A percentile compares a stretch with the other conserved stretches of the same genome.
phyloP scores from a whole-genome alignment of 1,140 invertebrate genomes.

The Tigriopus japonicus region DNA sequence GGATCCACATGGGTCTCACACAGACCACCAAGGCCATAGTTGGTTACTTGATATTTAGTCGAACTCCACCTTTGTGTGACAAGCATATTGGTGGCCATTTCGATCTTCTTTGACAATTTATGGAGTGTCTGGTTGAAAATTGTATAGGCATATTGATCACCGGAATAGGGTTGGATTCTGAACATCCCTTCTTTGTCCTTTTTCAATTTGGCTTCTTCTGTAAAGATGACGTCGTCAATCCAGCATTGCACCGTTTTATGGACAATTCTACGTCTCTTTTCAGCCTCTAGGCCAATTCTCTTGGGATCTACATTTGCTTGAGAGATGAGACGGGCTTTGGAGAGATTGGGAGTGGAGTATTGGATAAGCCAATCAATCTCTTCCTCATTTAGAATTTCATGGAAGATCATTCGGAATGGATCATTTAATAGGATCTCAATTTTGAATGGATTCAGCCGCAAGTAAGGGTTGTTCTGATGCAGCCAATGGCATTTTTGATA shows the following conservation, averaged over 20 bases:
- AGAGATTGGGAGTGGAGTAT: neutral
- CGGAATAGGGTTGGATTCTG: neutral
- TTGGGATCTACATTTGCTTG: neutral
- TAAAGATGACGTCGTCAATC: neutral
- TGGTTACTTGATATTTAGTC: conserved; percentile 9
- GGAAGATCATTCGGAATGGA: neutral
- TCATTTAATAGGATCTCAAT: neutral
- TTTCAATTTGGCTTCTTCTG: neutral
- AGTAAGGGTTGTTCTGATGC: conserved; percentile 10
- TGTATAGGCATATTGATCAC: neutral
- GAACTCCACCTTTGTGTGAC: neutral
- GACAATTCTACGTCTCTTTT: neutral
- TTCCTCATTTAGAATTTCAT: conserved; percentile 3
- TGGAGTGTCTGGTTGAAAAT: neutral
- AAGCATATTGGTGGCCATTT: neutral
- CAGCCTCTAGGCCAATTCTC: neutral
- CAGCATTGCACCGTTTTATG: conserved; percentile 9
- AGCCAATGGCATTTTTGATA: neutral
- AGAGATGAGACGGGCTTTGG: neutral
- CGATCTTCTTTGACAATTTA: neutral
- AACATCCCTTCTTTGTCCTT: no score
- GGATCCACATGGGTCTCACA: conserved; percentile 10
- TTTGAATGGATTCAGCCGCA: conserved; percentile 9
- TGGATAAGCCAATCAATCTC: neutral
- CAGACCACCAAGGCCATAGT: conserved; percentile 12